Base-by-base conservation (phyloP, 1,140 invertebrate species). In the Brachionus rotundiformis region DNA sequence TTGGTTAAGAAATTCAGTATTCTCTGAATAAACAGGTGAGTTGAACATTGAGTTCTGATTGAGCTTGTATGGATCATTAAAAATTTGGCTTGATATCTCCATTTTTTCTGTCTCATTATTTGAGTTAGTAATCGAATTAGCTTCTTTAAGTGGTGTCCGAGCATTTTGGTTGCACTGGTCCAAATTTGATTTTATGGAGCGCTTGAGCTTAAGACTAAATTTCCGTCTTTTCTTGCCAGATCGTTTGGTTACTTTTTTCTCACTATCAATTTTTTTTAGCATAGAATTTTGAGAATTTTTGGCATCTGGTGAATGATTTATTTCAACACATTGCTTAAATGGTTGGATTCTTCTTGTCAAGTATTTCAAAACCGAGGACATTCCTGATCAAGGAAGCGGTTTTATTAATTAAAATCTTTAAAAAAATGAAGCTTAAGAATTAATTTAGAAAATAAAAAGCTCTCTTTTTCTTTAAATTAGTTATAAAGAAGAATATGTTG, bases 31-130 rank as follows among this genome's bases (percentile, higher is more conserved):
- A 5, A 73, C 19, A 4, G 68, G 68, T 10, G 68, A 41, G 36
- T 44, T 25, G 19, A 44, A 73, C n/a, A 73, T 25, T 41, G 36
- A 41, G 44, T 73, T 27, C 27, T 41, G 33, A 44, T 11, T 44
- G 3, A 10, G 36, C 10, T 73, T 19, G 8, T 41, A 31, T 8
- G 33, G 33, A 11, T 73, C 68, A 25, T 44, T 13, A 23, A 25
- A 73, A 44, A 73, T 44, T 25, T 73, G 19, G 16, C 36, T 73
- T 5, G 68, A 73, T 13, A 73, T 73, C 11, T 73, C 68, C 68
- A 73, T 73, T 47, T 73, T 73, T 73, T 73, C 68, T 23, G 68
- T 73, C 36, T 73, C 36, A 44, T 41, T 44, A 16, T 39, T 23
- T 36, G 31, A 36, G n/a, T 73, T 27, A 8, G 5, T 23, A 73